A percentile compares a stretch with the other conserved stretches of the same genome.
These are phyloP conservation scores for Lethrus apterus DNA, from an alignment of 1,140 invertebrate species.

Conservation along the genomic window DNA sequence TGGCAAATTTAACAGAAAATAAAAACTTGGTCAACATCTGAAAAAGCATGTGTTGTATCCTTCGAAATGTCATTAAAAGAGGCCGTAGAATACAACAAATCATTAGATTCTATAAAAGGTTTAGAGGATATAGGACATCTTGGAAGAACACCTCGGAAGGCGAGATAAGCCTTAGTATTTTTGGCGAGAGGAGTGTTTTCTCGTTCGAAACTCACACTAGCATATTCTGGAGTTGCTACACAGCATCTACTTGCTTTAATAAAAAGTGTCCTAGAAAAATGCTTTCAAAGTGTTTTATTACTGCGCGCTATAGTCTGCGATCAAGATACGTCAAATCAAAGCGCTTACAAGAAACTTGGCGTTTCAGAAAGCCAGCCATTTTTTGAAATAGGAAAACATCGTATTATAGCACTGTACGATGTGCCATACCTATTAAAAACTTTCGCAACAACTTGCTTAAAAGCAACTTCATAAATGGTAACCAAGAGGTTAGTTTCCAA, in stretches of 20 bases:
- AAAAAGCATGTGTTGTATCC: no score
- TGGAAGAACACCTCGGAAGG: constrained; percentile 5
- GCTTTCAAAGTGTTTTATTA: no score
- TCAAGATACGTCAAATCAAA: no score
- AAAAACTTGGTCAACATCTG: no score
- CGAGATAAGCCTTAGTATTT: constrained; percentile 21
- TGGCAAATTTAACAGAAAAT: no score
- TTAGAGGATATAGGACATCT: constrained; percentile 21
- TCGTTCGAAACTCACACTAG: constrained; percentile 19
- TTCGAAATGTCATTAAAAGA: no score
- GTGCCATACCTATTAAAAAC: constrained; percentile 15
- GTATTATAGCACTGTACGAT: constrained; percentile 15
- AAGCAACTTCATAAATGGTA: constrained; percentile 4
- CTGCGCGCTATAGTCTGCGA: no score
- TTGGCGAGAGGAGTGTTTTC: constrained; percentile 14
- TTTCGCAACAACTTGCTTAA: constrained; percentile 16
- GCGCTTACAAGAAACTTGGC: no score
- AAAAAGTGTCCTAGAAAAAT: no score
- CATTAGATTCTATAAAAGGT: constrained; percentile 19
- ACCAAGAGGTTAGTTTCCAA: constrained; percentile 14
- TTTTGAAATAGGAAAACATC: constrained; percentile 12
- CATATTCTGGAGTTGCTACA: constrained; percentile 6
- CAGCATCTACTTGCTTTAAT: no score
- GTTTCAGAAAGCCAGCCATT: no score
- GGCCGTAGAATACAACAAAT: background rate